phyloP scores from a whole-genome alignment of 2,888 invertebrate species.

The Diachrysia chrysitis region DNA sequence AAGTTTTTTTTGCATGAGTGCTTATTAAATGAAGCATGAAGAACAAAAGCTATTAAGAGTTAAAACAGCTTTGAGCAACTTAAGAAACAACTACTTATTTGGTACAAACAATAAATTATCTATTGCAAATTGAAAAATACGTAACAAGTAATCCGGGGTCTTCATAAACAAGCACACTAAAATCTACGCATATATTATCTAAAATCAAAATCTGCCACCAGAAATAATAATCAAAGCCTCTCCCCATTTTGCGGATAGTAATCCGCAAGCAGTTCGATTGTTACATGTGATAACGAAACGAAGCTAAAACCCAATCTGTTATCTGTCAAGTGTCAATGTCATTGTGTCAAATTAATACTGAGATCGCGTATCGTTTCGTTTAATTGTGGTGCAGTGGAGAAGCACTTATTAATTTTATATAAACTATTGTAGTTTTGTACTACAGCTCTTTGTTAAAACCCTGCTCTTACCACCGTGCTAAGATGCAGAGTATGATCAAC shows the following conservation, averaged over 20 bases:
- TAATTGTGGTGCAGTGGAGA: conserved; percentile 8
- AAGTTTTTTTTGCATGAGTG: background rate
- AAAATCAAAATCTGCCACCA: too few relatives aligned
- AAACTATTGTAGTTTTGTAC: conserved; percentile 17
- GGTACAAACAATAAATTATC: too few relatives aligned
- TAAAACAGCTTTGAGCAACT: too few relatives aligned
- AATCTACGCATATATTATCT: too few relatives aligned
- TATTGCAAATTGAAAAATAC: too few relatives aligned
- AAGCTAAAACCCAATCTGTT: background rate
- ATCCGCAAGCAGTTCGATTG: background rate
- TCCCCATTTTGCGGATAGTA: too few relatives aligned
- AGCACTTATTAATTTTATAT: conserved; percentile 18
- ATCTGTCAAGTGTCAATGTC: background rate
- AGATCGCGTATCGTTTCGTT: background rate
- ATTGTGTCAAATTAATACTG: background rate
- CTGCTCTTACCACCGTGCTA: conserved; percentile 45
- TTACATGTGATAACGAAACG: background rate
- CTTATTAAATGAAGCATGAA: too few relatives aligned
- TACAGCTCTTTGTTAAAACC: conserved; percentile 13
- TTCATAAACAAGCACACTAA: too few relatives aligned
- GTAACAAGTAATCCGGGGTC: too few relatives aligned
- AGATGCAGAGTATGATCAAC: conserved; percentile 98
- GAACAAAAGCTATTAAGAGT: too few relatives aligned
- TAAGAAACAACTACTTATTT: too few relatives aligned
- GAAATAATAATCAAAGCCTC: too few relatives aligned